Percentiles rank a stretch among this genome's conserved stretches.
Evolutionary conservation across 2,888 invertebrate species (phyloP).

Genomic region (Agonopterix heracliana): DNA sequence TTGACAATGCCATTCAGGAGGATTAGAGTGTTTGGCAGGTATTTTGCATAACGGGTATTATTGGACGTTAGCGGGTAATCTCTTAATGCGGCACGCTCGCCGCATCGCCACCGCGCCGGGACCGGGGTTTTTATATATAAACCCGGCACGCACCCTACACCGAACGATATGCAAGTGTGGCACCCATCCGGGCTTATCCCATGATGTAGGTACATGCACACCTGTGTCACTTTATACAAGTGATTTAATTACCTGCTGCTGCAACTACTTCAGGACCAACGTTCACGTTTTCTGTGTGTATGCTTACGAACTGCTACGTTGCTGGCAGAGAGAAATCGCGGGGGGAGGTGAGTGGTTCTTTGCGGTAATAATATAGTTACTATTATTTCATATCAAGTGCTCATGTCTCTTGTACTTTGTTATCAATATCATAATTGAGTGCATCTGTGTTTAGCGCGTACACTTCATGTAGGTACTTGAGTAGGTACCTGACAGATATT

Average conservation of each 20-base stretch:
- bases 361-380: no score
- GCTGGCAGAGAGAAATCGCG: no score
- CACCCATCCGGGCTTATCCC: background rate
- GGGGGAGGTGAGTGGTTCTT: no score
- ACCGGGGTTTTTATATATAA: background rate
- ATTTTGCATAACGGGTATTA: constrained; percentile 28
- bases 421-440: no score
- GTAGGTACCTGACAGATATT: no score
- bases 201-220: background rate
- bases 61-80: constrained; percentile 30
- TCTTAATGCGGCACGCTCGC: constrained; percentile 11
- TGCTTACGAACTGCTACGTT: no score
- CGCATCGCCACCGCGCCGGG: constrained; percentile 2
- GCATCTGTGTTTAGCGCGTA: no score
- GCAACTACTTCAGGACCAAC: background rate
- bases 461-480: no score
- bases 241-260: background rate
- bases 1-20: background rate
- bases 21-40: constrained; percentile 20
- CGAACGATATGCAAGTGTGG: background rate
- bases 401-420: no score
- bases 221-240: background rate
- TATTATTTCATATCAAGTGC: no score
- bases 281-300: no score
- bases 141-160: no score